phyloP scores from a whole-genome alignment of 2,113 vertebrate genomes.

The Empidonax traillii region DNA sequence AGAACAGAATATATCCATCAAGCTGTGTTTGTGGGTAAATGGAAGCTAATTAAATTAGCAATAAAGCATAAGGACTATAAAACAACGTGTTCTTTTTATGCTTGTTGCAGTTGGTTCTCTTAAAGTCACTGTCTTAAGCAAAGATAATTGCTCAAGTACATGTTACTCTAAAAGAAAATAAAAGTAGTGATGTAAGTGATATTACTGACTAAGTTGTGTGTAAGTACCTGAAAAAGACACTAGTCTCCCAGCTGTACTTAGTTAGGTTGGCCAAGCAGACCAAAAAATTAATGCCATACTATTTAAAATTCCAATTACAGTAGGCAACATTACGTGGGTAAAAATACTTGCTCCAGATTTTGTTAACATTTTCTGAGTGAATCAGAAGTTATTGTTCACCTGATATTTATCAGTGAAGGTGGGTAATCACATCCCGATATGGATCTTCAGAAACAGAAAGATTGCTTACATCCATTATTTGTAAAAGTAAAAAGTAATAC shows the following conservation, averaged over 20 bases:
- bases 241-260: not conserved
- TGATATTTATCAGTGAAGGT: not conserved
- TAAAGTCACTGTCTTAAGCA: not conserved
- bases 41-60: conserved; percentile 14
- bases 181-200: not conserved
- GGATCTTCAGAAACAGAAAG: not conserved
- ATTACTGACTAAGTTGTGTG: not conserved
- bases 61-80: conserved; percentile 16
- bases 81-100: not conserved
- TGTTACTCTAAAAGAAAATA: not conserved
- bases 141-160: not conserved
- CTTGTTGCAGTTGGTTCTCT: not conserved
- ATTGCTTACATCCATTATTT: not conserved
- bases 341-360: not conserved
- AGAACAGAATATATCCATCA: conserved; percentile 12
- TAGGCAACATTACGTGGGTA: not conserved
- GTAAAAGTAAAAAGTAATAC: not conserved
- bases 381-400: not conserved
- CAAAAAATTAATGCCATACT: not conserved
- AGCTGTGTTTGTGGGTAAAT: conserved; percentile 33
- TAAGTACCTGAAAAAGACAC: not conserved
- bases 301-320: not conserved
- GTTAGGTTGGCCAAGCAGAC: not conserved
- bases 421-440: not conserved
- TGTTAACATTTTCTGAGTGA: not conserved